Evolutionary conservation across 2,888 invertebrate genomes (phyloP).

Genomic region (Theretra japonica): DNA sequence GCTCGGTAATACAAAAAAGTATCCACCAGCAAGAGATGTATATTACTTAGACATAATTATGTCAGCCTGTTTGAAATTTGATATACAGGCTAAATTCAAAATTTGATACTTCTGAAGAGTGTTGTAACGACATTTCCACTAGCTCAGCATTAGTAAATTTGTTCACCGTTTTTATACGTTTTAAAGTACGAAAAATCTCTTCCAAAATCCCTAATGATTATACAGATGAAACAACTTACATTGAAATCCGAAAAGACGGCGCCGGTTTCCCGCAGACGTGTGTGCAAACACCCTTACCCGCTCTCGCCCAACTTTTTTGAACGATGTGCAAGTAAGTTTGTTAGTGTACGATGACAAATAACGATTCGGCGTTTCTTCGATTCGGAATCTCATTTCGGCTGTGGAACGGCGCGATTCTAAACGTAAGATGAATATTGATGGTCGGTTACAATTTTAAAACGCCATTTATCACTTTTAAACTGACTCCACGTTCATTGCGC

Average conservation of each 20-base stretch:
- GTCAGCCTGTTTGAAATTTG: too few species aligned
- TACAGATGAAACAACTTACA: too few species aligned
- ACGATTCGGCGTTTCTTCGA: constrained; percentile 19
- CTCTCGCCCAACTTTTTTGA: constrained; percentile 1
- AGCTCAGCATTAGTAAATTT: too few species aligned
- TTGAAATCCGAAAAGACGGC: neutral
- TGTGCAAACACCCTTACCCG: constrained; percentile 18
- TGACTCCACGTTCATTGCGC: constrained; percentile 3
- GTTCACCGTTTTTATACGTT: too few species aligned
- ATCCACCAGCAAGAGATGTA: too few species aligned
- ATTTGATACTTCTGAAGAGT: too few species aligned
- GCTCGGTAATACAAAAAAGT: too few species aligned
- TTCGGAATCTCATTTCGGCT: constrained; percentile 19
- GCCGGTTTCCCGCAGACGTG: neutral
- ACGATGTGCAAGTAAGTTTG: constrained; percentile 16
- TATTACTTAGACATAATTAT: too few species aligned
- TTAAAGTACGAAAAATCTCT: too few species aligned
- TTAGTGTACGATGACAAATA: constrained; percentile 23
- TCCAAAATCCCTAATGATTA: too few species aligned
- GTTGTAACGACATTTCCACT: too few species aligned
- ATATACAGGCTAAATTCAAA: too few species aligned
- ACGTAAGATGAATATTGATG: constrained; percentile 25
- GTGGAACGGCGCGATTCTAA: neutral
- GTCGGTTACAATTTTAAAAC: constrained; percentile 20
- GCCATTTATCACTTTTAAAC: constrained; percentile 22